Percentiles rank a stretch among this genome's conserved stretches.
Conservation (phyloP, 2,797 vertebrate species). For the Acanthornis magna region DNA sequence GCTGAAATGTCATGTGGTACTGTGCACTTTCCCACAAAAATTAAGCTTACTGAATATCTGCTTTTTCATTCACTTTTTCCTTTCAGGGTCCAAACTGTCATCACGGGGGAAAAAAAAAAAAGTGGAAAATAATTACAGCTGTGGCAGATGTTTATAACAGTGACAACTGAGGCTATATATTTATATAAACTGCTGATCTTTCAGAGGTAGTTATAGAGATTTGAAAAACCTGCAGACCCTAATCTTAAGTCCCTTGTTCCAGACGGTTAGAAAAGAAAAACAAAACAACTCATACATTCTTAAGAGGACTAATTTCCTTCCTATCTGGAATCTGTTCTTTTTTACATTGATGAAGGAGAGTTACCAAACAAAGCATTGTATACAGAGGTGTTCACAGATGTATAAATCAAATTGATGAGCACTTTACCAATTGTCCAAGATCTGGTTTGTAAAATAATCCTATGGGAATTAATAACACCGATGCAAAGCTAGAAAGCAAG, state of each 20-base stretch:
- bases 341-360: not conserved
- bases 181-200: constrained; percentile 59
- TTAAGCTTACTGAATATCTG: constrained; percentile 11
- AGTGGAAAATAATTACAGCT: constrained; percentile 38
- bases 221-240: not conserved
- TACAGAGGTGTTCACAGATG: not conserved
- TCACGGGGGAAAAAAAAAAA: not conserved
- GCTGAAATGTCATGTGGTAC: not conserved
- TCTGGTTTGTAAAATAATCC: not conserved
- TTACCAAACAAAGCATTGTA: not conserved
- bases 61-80: constrained; percentile 42
- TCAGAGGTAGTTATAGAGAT: constrained; percentile 6
- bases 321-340: not conserved
- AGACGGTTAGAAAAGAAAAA: not conserved
- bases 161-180: constrained; percentile 36
- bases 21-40: constrained; percentile 20
- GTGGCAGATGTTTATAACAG: constrained; percentile 47
- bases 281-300: not conserved
- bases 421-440: not conserved
- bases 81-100: constrained; percentile 52
- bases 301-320: not conserved
- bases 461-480: not conserved
- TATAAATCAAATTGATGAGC: not conserved
- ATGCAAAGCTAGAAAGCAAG: not conserved
- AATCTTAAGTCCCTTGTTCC: not conserved